Percentiles rank a stretch among this genome's conserved stretches.
Evolutionary conservation across 2,888 invertebrate species (phyloP).

Genomic region (Agrypnus murinus): DNA sequence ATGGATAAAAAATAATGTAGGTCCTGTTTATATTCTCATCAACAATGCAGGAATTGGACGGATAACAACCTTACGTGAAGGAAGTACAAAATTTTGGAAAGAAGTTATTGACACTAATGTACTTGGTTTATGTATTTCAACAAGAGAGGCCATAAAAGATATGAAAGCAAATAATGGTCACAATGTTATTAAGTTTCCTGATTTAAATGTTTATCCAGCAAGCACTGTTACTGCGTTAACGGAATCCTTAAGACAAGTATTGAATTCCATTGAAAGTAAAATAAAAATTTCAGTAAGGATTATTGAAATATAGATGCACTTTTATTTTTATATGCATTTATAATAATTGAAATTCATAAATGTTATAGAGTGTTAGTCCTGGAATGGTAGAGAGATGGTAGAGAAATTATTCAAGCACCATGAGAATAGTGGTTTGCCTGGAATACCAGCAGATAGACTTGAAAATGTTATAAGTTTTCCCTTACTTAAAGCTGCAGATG

Average conservation of each 20-base stretch:
- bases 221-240: constrained; percentile 66
- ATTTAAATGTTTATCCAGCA: constrained; percentile 60
- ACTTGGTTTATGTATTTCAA: constrained; percentile 57
- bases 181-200: constrained; percentile 57
- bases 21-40: background rate
- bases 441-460: background rate
- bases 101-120: constrained; percentile 59
- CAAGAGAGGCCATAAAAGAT: constrained; percentile 57
- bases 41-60: background rate
- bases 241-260: constrained; percentile 66
- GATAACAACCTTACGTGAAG: constrained; percentile 42
- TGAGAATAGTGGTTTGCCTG: background rate
- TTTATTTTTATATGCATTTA: too few species aligned
- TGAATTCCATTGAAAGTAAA: constrained; percentile 53
- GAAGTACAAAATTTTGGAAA: constrained; percentile 55
- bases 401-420: too few species aligned
- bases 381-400: constrained; percentile 38
- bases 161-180: constrained; percentile 59
- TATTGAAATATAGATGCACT: too few species aligned
- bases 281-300: constrained; percentile 64
- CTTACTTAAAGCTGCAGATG: constrained; percentile 24
- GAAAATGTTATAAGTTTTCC: too few species aligned
- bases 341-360: too few species aligned
- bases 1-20: constrained; percentile 33
- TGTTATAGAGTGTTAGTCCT: constrained; percentile 39